phyloP scores from a whole-genome alignment of 2,888 invertebrate genomes.

The Caprella mutica region DNA sequence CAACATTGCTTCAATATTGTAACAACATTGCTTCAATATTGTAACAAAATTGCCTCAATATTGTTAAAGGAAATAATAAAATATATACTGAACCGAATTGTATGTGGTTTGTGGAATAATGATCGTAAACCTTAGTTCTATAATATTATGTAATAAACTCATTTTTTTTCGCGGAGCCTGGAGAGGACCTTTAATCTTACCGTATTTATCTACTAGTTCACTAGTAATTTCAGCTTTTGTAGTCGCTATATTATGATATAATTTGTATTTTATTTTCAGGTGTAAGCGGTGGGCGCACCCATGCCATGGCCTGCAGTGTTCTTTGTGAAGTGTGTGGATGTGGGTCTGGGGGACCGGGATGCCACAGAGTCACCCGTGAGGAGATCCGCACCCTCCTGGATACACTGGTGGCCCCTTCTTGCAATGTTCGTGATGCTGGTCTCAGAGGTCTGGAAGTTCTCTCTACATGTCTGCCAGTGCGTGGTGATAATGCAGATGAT shows the following conservation, averaged over 20 bases:
- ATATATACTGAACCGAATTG: too few relatives aligned
- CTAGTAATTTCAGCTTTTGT: not conserved
- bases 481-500: constrained; percentile 49
- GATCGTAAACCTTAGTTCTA: too few relatives aligned
- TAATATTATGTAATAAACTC: too few relatives aligned
- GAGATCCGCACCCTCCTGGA: constrained; percentile 66
- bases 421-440: constrained; percentile 41
- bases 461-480: constrained; percentile 50
- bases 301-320: constrained; percentile 66
- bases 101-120: too few relatives aligned
- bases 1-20: too few relatives aligned
- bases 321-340: constrained; percentile 66
- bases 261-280: constrained; percentile 46
- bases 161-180: too few relatives aligned
- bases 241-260: constrained; percentile 4
- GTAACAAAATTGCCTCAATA: too few relatives aligned
- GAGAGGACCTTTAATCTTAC: too few relatives aligned
- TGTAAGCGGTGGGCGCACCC: constrained; percentile 55
- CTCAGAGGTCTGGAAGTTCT: constrained; percentile 52
- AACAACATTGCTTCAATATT: too few relatives aligned
- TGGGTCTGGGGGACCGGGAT: constrained; percentile 55
- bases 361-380: constrained; percentile 51
- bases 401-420: constrained; percentile 59
- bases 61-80: too few relatives aligned
- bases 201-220: too few relatives aligned